phyloP scores from a whole-genome alignment of 1,140 invertebrate species.

The Lanistes nyassanus region DNA sequence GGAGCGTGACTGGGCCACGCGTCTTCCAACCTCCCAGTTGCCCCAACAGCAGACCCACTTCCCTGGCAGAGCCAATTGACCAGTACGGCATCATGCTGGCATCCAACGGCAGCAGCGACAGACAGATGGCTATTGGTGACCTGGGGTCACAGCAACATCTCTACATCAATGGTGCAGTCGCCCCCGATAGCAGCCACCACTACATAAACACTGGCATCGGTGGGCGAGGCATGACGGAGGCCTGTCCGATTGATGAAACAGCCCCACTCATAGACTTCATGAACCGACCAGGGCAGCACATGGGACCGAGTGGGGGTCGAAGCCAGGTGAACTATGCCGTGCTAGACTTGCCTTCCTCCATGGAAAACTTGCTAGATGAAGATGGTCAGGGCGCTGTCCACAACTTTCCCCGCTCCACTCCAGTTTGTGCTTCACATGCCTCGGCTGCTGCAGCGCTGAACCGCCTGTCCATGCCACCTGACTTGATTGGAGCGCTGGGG shows the following conservation, averaged over 20 bases:
- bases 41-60: conserved; percentile 40
- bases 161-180: conserved; percentile 44
- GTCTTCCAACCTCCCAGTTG: conserved; percentile 30
- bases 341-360: conserved; percentile 50
- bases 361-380: conserved; percentile 37
- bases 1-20: not conserved
- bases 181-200: conserved; percentile 37
- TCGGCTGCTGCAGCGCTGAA: not conserved
- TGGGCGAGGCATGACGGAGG: not conserved
- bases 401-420: conserved; percentile 16
- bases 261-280: conserved; percentile 45
- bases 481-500: conserved; percentile 13
- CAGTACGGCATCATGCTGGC: conserved; percentile 30
- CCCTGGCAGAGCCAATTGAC: conserved; percentile 28
- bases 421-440: too few relatives aligned
- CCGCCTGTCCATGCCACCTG: conserved; percentile 29
- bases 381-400: conserved; percentile 28
- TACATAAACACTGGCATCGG: conserved; percentile 49
- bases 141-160: conserved; percentile 24
- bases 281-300: conserved; percentile 28
- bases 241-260: conserved; percentile 35
- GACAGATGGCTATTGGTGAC: conserved; percentile 12
- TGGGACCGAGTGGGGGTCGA: conserved; percentile 19
- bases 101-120: conserved; percentile 15
- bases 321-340: conserved; percentile 55